Evolutionary conservation across 1,140 invertebrate species (phyloP), one percentile per base, ranked within the genome.

Genomic region (Aradophagus sp.): DNA sequence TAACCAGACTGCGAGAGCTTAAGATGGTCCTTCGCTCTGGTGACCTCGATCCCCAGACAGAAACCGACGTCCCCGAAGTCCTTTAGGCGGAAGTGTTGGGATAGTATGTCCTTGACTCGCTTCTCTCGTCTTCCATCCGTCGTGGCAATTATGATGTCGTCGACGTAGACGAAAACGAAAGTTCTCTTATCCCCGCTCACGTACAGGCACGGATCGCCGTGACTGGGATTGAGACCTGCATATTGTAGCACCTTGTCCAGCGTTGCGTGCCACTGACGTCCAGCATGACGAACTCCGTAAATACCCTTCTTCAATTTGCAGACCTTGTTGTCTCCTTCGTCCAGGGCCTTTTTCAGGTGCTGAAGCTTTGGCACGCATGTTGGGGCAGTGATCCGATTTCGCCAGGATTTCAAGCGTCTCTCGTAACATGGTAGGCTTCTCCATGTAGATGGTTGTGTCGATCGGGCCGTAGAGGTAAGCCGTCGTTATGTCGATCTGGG

Each of bases 21-120:
- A 11, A 67, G 41, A 12, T 1, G 23, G 19, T 50, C 42, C 27
- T 61, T 48, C 4, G 17, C 34, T 47, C 42, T 50, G 13, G n/a
- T 26, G 1, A 71, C 52, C 15, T 72, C 38, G 6, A 74, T 52
- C 2, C 71, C 74, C 16, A 72, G 17, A 38, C 55, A 73, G 32
- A 19, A 50, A n/a, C 50, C 44, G 2, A 48, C 34, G n/a, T 47
- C 3, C 0, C 68, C 68, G 1, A 75, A 20, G 56, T 73, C 39
- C 42, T 67, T 74, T 11, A 77, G 26, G n/a, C 76, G 41, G 20
- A 78, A 76, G 0, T 29, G 3, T 14, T 15, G 20, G 2, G 48
- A 11, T 6, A 50, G 20, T 14, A 12, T 19, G 1, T 35, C 32
- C 1, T 17, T 27, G 5, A 50, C n/a, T 6, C 8, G 1, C 6